Base-by-base conservation (phyloP, 2,888 invertebrate genomes). In the Himalopsyche anomala region DNA sequence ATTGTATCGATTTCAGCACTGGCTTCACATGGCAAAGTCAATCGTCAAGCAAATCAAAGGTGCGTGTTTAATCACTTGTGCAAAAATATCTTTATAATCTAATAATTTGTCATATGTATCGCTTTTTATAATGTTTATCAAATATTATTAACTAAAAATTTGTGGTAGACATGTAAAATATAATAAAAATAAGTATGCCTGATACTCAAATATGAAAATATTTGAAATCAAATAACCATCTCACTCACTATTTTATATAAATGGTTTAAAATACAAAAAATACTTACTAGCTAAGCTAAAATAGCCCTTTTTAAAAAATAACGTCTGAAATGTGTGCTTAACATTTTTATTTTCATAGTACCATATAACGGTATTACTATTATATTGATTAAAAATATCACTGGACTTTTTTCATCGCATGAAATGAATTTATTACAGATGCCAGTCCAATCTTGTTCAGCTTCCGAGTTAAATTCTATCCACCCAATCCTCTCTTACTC, bases 381-480 rank as follows among this genome's bases (percentile, higher is more conserved):
- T 19, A 62, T 62, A 4, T 11, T 55, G 79, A 86, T 74, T 38
- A 81, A 86, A 84, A 51, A 55, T 38, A 36, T 36, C 51, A 12
- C 11, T 19, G 19, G 17, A 17, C 17, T 56, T 79, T 36, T 9
- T 45, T 8, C 6, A 45, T 45, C 8, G 2, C 45, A 45, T 45
- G 2, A 45, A 45, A 45, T 9, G 5, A 42, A 55, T 85, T 85
- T 88, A 86, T 92, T 94, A 15, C 94, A 98, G 98, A 98, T 92
- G 95, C 98, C 90, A 96, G 97, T 90, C 97, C 98, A 87, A 96
- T 98, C 90, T 93, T 98, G 87, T 97, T 99, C 91, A 98, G 98
- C 92, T 98, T 99, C 92, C 97, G 99, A 88, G 98, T 99, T 89
- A 99, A 99, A 93, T 99, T 98, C 92, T 99, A 99, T 92, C 99